Evolutionary conservation across 2,888 invertebrate genomes (phyloP).

Genomic region (Tetramorium bicarinatum): DNA sequence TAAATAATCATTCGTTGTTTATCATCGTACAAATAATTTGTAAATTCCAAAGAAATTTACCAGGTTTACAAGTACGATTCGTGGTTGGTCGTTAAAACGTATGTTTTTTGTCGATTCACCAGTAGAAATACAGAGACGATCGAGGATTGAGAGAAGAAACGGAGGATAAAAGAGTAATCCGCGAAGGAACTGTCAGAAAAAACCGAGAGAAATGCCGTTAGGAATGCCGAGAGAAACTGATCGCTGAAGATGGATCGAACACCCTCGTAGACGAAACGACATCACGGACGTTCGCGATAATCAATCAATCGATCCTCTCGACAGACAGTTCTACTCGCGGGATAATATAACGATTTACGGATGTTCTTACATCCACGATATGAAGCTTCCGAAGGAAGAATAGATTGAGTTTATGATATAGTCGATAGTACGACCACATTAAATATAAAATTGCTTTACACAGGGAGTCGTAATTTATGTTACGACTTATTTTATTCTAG

Average conservation of each 20-base stretch:
- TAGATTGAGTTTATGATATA: neutral
- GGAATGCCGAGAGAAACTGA: constrained; percentile 27
- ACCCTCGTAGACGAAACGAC: constrained; percentile 32
- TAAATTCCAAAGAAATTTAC: neutral
- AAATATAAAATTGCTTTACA: neutral
- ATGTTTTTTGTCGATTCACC: neutral
- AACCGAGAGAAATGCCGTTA: neutral
- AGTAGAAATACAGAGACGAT: neutral
- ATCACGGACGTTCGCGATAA: constrained; percentile 24
- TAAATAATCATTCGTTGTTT: neutral
- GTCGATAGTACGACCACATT: neutral
- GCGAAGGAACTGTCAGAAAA: constrained; percentile 23
- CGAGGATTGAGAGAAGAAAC: constrained; percentile 8
- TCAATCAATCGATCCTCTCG: constrained; percentile 48
- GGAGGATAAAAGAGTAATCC: constrained; percentile 29
- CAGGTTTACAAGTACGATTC: neutral
- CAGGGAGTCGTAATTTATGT: neutral
- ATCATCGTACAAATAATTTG: neutral
- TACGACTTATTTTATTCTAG: neutral
- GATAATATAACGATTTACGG: constrained; percentile 29
- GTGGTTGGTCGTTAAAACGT: neutral
- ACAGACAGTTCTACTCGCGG: constrained; percentile 25
- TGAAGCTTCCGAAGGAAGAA: neutral
- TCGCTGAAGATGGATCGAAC: constrained; percentile 55
- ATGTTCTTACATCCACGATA: neutral